Percentiles rank a stretch among this genome's conserved stretches.
Evolutionary conservation across 2,888 invertebrate species (phyloP).

Genomic region (Drosophila helvetica): DNA sequence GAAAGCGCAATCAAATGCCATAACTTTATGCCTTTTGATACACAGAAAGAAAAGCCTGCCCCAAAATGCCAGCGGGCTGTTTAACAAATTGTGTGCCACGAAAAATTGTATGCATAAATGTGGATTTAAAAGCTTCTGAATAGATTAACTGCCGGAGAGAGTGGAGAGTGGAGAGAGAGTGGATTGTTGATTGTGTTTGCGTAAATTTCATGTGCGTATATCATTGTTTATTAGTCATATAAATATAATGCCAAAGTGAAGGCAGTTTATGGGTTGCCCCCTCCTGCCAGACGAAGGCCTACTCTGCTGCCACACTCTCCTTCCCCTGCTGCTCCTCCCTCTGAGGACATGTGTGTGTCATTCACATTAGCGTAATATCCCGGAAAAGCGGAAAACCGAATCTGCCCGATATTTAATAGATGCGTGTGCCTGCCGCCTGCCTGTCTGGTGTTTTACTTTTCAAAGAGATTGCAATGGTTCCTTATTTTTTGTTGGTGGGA

Average conservation of each 20-base stretch:
- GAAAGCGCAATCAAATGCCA: conserved; percentile 38
- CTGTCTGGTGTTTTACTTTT: not conserved
- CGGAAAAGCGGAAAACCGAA: conserved; percentile 51
- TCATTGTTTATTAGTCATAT: conserved; percentile 71
- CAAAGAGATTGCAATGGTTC: conserved; percentile 36
- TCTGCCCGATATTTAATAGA: conserved; percentile 60
- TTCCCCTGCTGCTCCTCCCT: not conserved
- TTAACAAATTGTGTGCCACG: conserved; percentile 13
- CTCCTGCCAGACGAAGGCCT: not conserved
- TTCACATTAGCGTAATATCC: conserved; percentile 73
- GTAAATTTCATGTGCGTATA: conserved; percentile 37
- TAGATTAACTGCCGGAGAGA: conserved; percentile 16
- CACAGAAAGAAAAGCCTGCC: not conserved
- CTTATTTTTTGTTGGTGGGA: conserved; percentile 5
- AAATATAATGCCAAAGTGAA: conserved; percentile 63
- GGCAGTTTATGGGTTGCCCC: conserved; percentile 46
- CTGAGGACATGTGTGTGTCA: conserved; percentile 28
- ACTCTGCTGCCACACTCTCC: not conserved
- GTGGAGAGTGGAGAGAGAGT: not conserved
- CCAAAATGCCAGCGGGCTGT: conserved; percentile 22
- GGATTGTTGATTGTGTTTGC: conserved; percentile 10
- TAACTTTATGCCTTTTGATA: conserved; percentile 33
- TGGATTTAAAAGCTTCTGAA: conserved; percentile 47
- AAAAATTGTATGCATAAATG: conserved; percentile 28
- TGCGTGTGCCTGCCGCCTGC: conserved; percentile 3